These are phyloP conservation scores for Miniopterus natalensis DNA, from an alignment of 2,113 vertebrate genomes.

Conservation along the genomic window DNA sequence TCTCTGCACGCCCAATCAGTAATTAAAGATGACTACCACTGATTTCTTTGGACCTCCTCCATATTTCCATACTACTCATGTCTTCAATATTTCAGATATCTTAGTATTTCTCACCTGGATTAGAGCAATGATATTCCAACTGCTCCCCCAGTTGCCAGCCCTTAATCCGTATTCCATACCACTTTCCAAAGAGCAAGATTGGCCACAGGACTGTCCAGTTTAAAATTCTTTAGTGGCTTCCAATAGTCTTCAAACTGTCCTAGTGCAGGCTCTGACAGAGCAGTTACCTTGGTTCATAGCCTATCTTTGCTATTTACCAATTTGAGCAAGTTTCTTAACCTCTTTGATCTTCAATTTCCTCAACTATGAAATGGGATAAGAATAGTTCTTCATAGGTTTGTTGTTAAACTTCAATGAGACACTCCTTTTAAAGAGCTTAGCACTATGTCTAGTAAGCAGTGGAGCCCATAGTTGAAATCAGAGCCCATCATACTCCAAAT, in stretches of 20 bases:
- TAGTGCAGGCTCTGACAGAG: neutral
- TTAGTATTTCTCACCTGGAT: neutral
- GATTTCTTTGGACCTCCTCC: neutral
- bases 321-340: slow-evolving; percentile 19
- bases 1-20: neutral
- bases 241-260: neutral
- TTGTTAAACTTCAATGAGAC: neutral
- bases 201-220: neutral
- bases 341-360: slow-evolving; percentile 40
- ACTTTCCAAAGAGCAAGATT: neutral
- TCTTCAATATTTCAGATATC: neutral
- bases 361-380: neutral
- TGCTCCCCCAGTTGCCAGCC: neutral
- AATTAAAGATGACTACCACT: neutral
- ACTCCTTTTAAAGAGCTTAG: neutral
- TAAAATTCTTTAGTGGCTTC: neutral
- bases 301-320: slow-evolving; percentile 22
- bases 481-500: neutral
- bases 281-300: neutral
- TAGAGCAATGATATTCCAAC: neutral
- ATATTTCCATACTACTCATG: neutral
- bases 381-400: neutral
- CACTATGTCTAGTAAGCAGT: neutral
- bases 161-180: neutral
- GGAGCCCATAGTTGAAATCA: neutral